Evolutionary conservation across 2,113 vertebrate genomes (phyloP).

Genomic region (Chloebia gouldiae): DNA sequence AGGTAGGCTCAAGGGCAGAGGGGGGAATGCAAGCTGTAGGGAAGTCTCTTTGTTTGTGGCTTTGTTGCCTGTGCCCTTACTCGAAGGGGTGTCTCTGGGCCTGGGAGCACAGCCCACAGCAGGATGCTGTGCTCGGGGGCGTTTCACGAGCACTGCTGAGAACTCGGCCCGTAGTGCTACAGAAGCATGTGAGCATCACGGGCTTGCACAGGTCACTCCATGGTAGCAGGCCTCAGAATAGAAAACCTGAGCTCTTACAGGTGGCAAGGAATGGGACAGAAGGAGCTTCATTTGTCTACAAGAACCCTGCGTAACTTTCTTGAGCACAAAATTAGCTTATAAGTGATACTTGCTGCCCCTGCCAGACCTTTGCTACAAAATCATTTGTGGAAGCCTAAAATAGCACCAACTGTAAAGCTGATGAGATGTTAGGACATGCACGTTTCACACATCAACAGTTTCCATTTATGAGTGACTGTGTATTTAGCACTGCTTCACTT

Average conservation of each 20-base stretch:
- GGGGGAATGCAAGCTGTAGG: fast-evolving
- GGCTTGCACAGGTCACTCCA: not conserved
- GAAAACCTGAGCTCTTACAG: not conserved
- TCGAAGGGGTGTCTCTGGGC: fast-evolving
- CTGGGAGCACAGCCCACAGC: not conserved
- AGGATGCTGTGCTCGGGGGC: not conserved
- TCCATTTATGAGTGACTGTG: not conserved
- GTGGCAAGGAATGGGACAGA: not conserved
- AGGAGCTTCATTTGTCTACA: not conserved
- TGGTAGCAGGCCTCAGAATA: not conserved
- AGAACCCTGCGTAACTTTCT: not conserved
- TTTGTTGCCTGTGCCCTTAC: not conserved
- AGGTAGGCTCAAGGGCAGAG: not conserved
- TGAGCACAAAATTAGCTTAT: not conserved
- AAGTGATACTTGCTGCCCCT: not conserved
- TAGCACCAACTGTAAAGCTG: not conserved
- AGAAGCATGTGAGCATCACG: fast-evolving
- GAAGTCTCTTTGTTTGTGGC: not conserved
- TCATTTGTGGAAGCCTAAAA: constrained; percentile 11
- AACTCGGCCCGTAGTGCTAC: not conserved
- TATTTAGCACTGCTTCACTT: not conserved
- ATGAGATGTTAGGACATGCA: not conserved
- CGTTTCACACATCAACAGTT: not conserved
- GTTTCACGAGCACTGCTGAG: fast-evolving
- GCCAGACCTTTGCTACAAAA: not conserved